A percentile compares a stretch with the other conserved stretches of the same genome.
phyloP scores from a whole-genome alignment of 2,888 invertebrate species.

The Pheosia gnoma region DNA sequence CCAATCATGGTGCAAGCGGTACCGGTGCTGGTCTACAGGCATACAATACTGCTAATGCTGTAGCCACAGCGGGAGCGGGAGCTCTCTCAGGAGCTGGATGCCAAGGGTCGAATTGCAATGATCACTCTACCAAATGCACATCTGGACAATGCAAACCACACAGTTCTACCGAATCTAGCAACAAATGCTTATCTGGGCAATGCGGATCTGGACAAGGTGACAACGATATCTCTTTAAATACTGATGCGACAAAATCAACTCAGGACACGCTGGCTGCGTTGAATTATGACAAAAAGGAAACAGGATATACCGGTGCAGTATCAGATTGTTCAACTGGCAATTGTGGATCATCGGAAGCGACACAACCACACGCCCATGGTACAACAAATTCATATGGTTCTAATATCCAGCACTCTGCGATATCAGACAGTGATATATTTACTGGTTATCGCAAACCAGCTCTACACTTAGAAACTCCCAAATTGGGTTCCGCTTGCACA shows the following conservation, averaged over 20 bases:
- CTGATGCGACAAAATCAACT: constrained; percentile 17
- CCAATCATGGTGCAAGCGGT: constrained; percentile 7
- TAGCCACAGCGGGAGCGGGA: constrained; percentile 19
- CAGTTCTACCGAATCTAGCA: constrained; percentile 18
- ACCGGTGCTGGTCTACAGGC: constrained; percentile 16
- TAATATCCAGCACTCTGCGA: constrained; percentile 28
- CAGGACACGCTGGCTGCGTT: constrained; percentile 10
- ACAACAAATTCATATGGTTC: constrained; percentile 35
- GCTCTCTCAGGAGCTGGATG: constrained; percentile 37
- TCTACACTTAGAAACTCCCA: constrained; percentile 57
- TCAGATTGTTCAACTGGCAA: constrained; percentile 29
- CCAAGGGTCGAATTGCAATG: constrained; percentile 49
- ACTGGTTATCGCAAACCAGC: constrained; percentile 48
- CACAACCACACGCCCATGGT: constrained; percentile 19
- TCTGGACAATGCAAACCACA: constrained; percentile 40
- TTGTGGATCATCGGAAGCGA: constrained; percentile 20
- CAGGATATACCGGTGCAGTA: constrained; percentile 7
- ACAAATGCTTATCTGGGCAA: constrained; percentile 43
- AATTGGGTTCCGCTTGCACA: constrained; percentile 41
- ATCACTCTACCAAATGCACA: constrained; percentile 41
- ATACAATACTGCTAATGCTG: constrained; percentile 34
- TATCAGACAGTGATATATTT: constrained; percentile 20
- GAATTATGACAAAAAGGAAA: constrained; percentile 13
- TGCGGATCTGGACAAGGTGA: constrained; percentile 22
- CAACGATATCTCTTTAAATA: constrained; percentile 30